Conservation (phyloP, 1,140 invertebrate genomes). For the Hyposmocoma kahamanoa region DNA sequence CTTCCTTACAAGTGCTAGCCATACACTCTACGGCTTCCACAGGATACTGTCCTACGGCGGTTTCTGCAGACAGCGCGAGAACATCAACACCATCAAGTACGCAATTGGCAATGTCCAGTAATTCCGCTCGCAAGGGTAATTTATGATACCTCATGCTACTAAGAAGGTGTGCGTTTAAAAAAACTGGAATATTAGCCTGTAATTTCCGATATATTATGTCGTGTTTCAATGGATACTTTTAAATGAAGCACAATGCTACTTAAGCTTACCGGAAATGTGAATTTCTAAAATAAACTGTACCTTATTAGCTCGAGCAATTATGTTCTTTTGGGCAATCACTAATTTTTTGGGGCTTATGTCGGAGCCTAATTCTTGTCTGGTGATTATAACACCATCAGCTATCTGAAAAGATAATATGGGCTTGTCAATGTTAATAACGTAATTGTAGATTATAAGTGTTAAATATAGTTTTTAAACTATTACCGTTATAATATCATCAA, state of each 20-base stretch:
- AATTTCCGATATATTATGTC: too few species aligned
- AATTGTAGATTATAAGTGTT: too few species aligned
- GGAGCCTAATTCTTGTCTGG: slow-evolving; percentile 83
- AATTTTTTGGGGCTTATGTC: slow-evolving; percentile 90
- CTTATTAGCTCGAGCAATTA: slow-evolving; percentile 83
- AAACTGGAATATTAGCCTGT: slow-evolving; percentile 53
- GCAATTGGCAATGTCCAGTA: slow-evolving; percentile 84
- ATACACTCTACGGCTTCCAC: slow-evolving; percentile 78
- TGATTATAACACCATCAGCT: slow-evolving; percentile 85
- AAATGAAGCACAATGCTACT: too few species aligned
- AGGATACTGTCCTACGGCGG: slow-evolving; percentile 82
- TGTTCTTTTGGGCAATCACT: slow-evolving; percentile 89
- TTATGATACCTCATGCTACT: slow-evolving; percentile 72
- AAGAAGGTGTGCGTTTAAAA: slow-evolving; percentile 48
- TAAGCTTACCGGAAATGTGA: too few species aligned
- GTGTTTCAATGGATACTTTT: too few species aligned
- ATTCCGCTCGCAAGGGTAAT: slow-evolving; percentile 80
- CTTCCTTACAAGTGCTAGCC: slow-evolving; percentile 84
- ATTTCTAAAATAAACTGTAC: slow-evolving; percentile 35
- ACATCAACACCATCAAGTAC: slow-evolving; percentile 86
- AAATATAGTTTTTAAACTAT: slow-evolving; percentile 11
- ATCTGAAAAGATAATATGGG: slow-evolving; percentile 54
- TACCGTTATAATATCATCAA: slow-evolving; percentile 78
- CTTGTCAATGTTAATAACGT: not conserved
- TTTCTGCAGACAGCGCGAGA: slow-evolving; percentile 85